Conservation (phyloP, 37 sponge, comb jelly and placozoan genomes). For the Oopsacas minuta region DNA sequence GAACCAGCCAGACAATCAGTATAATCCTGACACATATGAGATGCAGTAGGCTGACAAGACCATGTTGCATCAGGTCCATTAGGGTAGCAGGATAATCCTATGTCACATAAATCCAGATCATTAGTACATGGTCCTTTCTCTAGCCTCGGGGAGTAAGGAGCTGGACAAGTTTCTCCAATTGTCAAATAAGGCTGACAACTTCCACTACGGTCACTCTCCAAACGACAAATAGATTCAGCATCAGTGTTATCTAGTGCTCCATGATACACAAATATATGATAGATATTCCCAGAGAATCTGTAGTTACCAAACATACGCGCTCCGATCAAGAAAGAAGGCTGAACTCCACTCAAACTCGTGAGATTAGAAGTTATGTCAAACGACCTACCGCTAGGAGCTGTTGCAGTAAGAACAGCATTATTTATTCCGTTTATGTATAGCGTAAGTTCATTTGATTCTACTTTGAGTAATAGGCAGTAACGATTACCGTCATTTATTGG, state of each 20-base stretch:
- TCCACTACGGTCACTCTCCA: neutral
- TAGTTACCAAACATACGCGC: constrained; percentile 8
- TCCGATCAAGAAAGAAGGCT: neutral
- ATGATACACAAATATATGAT: neutral
- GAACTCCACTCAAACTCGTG: neutral
- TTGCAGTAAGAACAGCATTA: neutral
- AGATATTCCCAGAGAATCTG: neutral
- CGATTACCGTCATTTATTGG: neutral
- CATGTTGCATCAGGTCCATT: neutral
- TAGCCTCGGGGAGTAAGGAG: neutral
- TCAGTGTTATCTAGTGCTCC: neutral
- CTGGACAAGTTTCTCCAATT: neutral
- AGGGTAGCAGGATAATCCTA: neutral
- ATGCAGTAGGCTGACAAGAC: neutral
- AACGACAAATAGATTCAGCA: neutral
- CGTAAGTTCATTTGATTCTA: neutral
- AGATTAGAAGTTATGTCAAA: constrained; percentile 11
- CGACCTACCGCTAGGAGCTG: neutral
- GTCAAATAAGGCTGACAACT: neutral
- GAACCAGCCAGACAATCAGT: neutral
- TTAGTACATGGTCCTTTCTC: neutral
- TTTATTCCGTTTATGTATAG: neutral
- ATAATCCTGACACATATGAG: neutral
- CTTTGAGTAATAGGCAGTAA: neutral
- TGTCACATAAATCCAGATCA: neutral